These are phyloP conservation scores for Cheirogaleus major DNA, from an alignment of 2,797 vertebrate species.

Conservation along the genomic window DNA sequence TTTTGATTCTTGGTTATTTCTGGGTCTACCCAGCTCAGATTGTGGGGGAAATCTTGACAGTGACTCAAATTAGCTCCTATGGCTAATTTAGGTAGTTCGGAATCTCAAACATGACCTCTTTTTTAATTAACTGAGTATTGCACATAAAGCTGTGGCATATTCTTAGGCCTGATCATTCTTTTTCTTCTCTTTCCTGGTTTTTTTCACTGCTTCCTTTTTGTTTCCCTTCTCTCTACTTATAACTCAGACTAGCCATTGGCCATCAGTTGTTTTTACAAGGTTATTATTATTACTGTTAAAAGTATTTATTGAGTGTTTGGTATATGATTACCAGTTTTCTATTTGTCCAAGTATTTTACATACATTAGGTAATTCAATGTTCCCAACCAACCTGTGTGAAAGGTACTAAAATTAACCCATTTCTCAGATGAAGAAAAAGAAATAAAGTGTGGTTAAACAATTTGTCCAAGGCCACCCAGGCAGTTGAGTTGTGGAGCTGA, in stretches of 20 bases:
- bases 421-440: not conserved
- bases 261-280: not conserved
- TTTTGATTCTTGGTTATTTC: not conserved
- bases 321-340: not conserved
- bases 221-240: not conserved
- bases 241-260: not conserved
- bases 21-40: not conserved
- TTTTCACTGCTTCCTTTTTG: not conserved
- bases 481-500: not conserved
- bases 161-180: not conserved
- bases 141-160: not conserved
- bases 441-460: not conserved
- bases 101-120: not conserved
- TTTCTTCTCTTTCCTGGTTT: not conserved
- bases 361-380: not conserved
- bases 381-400: not conserved
- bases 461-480: rapidly evolving
- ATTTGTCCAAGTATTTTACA: not conserved
- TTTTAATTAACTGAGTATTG: not conserved
- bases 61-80: not conserved
- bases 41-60: not conserved
- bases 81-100: not conserved
- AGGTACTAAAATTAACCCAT: not conserved
- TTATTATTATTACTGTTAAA: not conserved
- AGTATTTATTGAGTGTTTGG: not conserved